Percentiles rank a stretch among this genome's conserved stretches.
These are phyloP conservation scores for Mythimna albipuncta DNA, from an alignment of 2,888 invertebrate genomes.

Conservation along the genomic window DNA sequence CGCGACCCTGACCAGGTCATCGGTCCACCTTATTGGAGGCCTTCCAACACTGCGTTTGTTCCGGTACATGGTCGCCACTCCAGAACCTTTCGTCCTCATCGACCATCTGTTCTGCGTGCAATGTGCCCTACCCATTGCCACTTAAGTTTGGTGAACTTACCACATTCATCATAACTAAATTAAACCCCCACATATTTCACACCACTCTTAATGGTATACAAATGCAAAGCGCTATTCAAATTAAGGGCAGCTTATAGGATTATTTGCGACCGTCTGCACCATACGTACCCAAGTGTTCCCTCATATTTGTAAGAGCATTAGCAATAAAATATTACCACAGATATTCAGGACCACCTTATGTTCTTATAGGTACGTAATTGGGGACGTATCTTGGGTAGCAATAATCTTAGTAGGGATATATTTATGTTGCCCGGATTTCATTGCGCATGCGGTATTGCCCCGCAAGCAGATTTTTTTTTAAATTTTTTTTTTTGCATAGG, in stretches of 20 bases:
- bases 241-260: slow-evolving; percentile 47
- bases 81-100: too few relatives aligned
- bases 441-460: too few relatives aligned
- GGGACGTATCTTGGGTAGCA: slow-evolving; percentile 10
- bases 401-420: slow-evolving; percentile 1
- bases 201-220: slow-evolving; percentile 30
- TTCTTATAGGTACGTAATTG: slow-evolving; percentile 24
- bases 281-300: slow-evolving; percentile 43
- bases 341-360: slow-evolving; percentile 32
- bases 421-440: neutral
- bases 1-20: too few relatives aligned
- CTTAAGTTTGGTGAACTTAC: too few relatives aligned
- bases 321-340: slow-evolving; percentile 46
- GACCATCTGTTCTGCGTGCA: too few relatives aligned
- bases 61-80: too few relatives aligned
- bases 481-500: too few relatives aligned
- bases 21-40: too few relatives aligned
- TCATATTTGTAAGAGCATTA: slow-evolving; percentile 57
- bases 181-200: slow-evolving; percentile 7
- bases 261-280: slow-evolving; percentile 43
- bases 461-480: too few relatives aligned
- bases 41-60: too few relatives aligned
- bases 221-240: slow-evolving; percentile 52
- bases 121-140: too few relatives aligned
- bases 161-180: slow-evolving; percentile 18